phyloP scores from a whole-genome alignment of 2,113 vertebrate species.

The Pungitius pungitius region DNA sequence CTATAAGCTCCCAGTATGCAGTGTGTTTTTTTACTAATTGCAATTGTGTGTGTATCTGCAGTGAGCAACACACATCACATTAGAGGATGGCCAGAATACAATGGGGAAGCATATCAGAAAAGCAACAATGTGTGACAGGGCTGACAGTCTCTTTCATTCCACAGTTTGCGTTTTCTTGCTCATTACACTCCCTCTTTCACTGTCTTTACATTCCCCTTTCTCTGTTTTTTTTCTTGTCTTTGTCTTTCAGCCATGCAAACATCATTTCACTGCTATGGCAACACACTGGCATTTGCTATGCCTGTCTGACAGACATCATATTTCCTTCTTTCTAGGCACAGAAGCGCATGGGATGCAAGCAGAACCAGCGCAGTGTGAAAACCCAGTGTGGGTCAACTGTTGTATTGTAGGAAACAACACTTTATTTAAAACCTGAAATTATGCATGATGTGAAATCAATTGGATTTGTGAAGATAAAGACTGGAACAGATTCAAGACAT shows the following conservation, averaged over 20 bases:
- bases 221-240: background rate
- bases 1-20: background rate
- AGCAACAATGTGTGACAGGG: slow-evolving; percentile 45
- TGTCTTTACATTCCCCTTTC: slow-evolving; percentile 4
- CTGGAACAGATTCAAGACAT: background rate
- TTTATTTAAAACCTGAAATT: background rate
- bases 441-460: background rate
- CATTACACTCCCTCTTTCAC: background rate
- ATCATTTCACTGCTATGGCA: background rate
- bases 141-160: slow-evolving; percentile 33
- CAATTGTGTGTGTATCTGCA: slow-evolving; percentile 1
- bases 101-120: slow-evolving; percentile 35
- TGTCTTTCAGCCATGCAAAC: background rate
- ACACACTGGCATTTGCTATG: no score
- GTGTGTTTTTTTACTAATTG: background rate
- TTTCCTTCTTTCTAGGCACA: slow-evolving; percentile 2
- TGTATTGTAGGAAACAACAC: background rate
- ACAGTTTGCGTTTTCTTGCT: slow-evolving; percentile 8
- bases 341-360: background rate
- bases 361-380: background rate
- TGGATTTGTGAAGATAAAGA: background rate
- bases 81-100: slow-evolving; percentile 15
- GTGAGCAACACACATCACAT: slow-evolving; percentile 23
- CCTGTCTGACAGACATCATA: background rate
- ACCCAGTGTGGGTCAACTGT: background rate